Base-by-base conservation (phyloP, 2,113 vertebrate species). In the Physeter macrocephalus region DNA sequence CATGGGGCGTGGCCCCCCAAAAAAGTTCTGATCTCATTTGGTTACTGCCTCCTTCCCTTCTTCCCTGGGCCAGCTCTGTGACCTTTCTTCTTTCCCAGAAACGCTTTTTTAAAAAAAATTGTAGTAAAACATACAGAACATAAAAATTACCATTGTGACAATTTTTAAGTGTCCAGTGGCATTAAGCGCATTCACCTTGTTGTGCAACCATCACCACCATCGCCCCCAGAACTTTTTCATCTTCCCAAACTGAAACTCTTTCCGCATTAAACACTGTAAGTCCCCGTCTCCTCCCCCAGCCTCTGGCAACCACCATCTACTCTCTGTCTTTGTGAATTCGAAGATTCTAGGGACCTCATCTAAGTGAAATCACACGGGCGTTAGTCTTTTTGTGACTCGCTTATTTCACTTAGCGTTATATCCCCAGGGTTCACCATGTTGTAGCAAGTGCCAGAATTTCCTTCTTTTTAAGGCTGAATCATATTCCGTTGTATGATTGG, bases 1-100 rank as follows among this genome's bases (percentile, higher is more conserved):
- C 6, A 21, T 57, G 54, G 17, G 20, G 54, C 54, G 20, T 57
- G 54, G 54, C 54, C 54, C 17, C 0, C 0, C 4, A 25, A 57
- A 78, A 49, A 78, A 78, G 75, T 78, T 52, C 43, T 49, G 29
- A 77, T 18, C 61, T 54, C 36, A n/a, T 54, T 57, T 46, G 46
- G 7, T 43, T 31, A 29, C n/a, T 62, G 14, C 27, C 34, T 57
- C 52, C 34, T 80, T 75, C 52, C 46, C 1, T 2, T 71, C 57
- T 57, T 78, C 54, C 75, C 71, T 31, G 12, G 31, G 69, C 57
- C 18, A 64, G 8, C 81, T 21, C 49, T 64, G 52, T 81, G 78
- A 49, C 36, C 61, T 77, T 74, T 78, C 52, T 84, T 39, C 64
- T 85, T 78, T 72, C 49, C 29, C 54, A 71, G 54, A 49, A 87